Evolutionary conservation across 2,888 invertebrate genomes (phyloP).

Genomic region (Neuroscelio doddi): DNA sequence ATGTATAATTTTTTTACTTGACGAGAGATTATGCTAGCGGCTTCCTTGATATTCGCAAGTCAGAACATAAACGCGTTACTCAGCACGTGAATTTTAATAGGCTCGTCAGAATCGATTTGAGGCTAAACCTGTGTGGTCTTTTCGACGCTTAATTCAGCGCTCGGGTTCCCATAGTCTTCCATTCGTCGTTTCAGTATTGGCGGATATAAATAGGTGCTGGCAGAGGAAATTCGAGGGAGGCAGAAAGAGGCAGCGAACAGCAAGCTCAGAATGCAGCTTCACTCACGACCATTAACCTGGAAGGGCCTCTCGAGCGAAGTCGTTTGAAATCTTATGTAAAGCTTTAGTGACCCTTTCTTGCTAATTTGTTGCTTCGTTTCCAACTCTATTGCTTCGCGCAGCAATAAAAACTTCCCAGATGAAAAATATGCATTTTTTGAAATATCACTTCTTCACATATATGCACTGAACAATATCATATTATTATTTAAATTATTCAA

Average conservation of each 20-base stretch:
- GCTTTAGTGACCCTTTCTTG: constrained; percentile 34
- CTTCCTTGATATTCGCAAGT: too few relatives aligned
- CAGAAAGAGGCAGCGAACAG: constrained; percentile 18
- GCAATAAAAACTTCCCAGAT: too few relatives aligned
- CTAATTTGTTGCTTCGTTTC: constrained; percentile 32
- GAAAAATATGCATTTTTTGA: too few relatives aligned
- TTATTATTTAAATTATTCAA: too few relatives aligned
- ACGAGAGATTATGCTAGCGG: too few relatives aligned
- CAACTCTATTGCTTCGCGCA: constrained; percentile 22
- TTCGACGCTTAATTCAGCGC: constrained; percentile 38
- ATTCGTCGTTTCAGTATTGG: constrained; percentile 35
- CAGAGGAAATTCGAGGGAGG: constrained; percentile 39
- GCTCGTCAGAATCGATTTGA: constrained; percentile 41
- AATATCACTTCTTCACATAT: too few relatives aligned
- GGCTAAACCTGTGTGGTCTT: constrained; percentile 44
- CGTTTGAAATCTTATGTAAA: background rate
- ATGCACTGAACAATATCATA: too few relatives aligned
- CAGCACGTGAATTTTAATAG: constrained; percentile 31
- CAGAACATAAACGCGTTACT: constrained; percentile 8
- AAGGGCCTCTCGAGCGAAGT: constrained; percentile 20
- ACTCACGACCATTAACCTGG: constrained; percentile 31
- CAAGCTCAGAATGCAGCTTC: constrained; percentile 29
- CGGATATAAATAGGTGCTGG: constrained; percentile 43
- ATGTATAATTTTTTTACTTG: too few relatives aligned
- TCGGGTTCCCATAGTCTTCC: constrained; percentile 39